Conservation (phyloP, 1,140 invertebrate genomes). For the Drosophila gunungcola region DNA sequence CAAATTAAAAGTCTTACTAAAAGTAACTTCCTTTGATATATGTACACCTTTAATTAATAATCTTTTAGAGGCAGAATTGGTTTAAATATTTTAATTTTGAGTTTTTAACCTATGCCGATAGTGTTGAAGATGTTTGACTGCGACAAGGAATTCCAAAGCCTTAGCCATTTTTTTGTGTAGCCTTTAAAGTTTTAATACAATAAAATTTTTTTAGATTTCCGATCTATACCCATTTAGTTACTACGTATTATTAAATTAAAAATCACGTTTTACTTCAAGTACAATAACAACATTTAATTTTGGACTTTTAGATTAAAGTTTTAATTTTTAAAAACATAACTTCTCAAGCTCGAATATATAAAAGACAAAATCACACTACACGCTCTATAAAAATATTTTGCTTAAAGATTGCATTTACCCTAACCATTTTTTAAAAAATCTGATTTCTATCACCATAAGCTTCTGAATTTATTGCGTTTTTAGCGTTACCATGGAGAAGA, state of each 20-base stretch:
- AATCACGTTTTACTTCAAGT: neutral
- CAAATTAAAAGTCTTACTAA: no score
- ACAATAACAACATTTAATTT: conserved; percentile 8
- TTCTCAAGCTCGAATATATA: neutral
- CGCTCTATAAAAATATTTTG: neutral
- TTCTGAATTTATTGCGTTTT: neutral
- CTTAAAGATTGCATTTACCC: neutral
- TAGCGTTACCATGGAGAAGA: neutral
- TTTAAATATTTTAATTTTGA: no score
- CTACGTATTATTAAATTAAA: neutral
- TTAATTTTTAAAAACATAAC: neutral
- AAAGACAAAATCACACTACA: neutral
- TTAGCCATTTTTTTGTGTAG: no score
- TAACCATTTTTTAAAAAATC: neutral
- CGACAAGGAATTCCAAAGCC: no score
- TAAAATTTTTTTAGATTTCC: no score
- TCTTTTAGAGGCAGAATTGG: no score
- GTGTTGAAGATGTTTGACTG: no score
- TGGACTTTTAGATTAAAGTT: neutral
- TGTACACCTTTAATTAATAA: no score
- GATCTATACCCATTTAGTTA: no score
- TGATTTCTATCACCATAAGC: neutral
- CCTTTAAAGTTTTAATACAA: no score
- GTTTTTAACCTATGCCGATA: no score
- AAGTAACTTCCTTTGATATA: no score